Evolutionary conservation across 2,113 vertebrate genomes (phyloP), one percentile per base, ranked within the genome.

Genomic region (Dermatemys mawii): DNA sequence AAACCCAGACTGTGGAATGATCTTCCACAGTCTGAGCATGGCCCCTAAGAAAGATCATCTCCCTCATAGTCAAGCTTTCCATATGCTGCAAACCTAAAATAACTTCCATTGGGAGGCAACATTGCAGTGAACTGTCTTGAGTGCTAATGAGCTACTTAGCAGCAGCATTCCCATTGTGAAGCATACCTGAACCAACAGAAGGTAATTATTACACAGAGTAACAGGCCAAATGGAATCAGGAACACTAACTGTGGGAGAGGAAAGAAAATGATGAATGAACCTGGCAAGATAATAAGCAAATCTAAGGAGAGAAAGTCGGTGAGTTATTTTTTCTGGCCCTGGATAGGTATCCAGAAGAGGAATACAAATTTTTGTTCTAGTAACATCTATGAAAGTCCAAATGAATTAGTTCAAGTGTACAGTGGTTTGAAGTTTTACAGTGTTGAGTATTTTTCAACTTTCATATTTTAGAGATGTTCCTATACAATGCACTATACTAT

Each of bases 1-100:
- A 51, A 51, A 51, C 3, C 16, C 1, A 41, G 54, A 51, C 78
- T 63, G 13, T 1, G 5, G 38, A 53, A 90, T n/a, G 27, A 85
- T 81, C 51, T 0, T 0, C 6, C 60, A 48, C 2, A 3, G 55
- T 27, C 41, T 0, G 0, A n/a, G 75, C 41, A 21, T 82, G 75
- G 82, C 8, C 2, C 21, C 54, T 17, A 3, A 2, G 2, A 5
- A 60, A 81, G n/a, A n/a, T 89, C 49, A 27, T 1, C 50, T 84
- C 0, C 0, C 57, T 22, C n/a, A 84, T 35, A 48, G 29, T 50
- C 0, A 5, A 84, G 63, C 51, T 63, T 76, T 44, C 83, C 8
- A 16, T 41, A 92, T 41, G 83, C 4, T 41, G 81, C 5, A 24
- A 13, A 73, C 6, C 26, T 4, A 19, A 67, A 81, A 24, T 8